phyloP scores from a whole-genome alignment of 2,113 vertebrate species.

The Probosciger aterrimus region DNA sequence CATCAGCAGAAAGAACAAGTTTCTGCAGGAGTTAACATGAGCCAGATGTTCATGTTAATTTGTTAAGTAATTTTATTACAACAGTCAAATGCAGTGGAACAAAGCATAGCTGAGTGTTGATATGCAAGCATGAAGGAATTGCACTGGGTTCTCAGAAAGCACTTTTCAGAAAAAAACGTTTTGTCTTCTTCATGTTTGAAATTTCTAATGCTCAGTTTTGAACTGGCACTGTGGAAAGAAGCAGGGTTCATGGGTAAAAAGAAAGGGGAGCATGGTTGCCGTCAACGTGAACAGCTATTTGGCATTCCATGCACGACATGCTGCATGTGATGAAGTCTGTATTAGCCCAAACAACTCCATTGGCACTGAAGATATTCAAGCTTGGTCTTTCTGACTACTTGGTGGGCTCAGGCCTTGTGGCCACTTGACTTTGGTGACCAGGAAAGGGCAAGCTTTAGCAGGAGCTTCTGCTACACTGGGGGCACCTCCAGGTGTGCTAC shows the following conservation, averaged over 20 bases:
- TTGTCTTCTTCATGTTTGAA: background rate
- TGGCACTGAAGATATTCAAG: background rate
- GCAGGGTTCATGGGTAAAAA: background rate
- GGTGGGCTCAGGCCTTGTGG: background rate
- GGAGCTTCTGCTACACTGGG: background rate
- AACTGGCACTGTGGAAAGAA: background rate
- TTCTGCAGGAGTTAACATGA: background rate
- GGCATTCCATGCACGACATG: background rate
- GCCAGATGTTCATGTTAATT: background rate
- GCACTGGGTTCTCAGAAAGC: background rate
- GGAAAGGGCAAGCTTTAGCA: background rate
- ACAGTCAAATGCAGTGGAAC: background rate
- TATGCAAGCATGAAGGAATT: background rate
- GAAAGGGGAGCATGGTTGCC: background rate
- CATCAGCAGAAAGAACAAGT: background rate
- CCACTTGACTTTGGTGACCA: background rate
- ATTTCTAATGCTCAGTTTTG: background rate
- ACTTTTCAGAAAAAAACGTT: background rate
- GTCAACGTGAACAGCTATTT: background rate
- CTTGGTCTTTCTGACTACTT: background rate
- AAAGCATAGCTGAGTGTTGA: background rate
- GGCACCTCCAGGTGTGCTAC: rapidly evolving
- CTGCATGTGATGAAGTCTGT: background rate
- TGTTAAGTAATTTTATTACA: background rate
- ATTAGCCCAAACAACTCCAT: background rate